Base-by-base conservation (phyloP, 1,140 invertebrate species). In the Zaprionus africanus region DNA sequence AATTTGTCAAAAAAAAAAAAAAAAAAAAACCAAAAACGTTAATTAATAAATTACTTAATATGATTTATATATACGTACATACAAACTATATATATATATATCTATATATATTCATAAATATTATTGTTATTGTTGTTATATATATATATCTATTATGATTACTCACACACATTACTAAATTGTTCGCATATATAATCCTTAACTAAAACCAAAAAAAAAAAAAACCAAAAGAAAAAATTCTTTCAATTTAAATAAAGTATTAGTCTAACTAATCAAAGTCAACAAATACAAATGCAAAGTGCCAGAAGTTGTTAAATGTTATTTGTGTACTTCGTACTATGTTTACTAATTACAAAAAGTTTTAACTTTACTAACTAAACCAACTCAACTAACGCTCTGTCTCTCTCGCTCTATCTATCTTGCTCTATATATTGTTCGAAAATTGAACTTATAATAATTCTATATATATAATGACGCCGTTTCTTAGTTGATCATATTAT, bases 41-140 rank as follows among this genome's bases (percentile, higher is more conserved):
- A 90, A 91, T 88, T 88, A 91, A 88, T 65, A 76, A 90, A 82
- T 85, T 84, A 85, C 74, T 86, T 91, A 86, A 90, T 90, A 87
- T 91, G 80, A 86, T 91, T 91, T 91, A 91, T 76, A 87, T 88
- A 90, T 86, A 83, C 79, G 79, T 91, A 83, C 81, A 87, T 80
- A 83, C 76, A 81, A 53, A 53, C 53, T 49, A 62, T 76, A 69
- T 51, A 75, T 51, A 75, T 75, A 90, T 88, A 79, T 90, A 87
- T 88, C 66, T 88, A 88, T 90, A 84, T 90, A 88, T 90, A 90
- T 88, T 81, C 85, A 90, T 88, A 82, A 90, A 88, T 90, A 90
- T 90, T 90, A 90, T 85, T 91, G 83, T 90, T 91, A 88, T 87
- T 83, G 82, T 91, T 91, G 85, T 90, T 90, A 90, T 85, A 81